Evolutionary conservation across 2,888 invertebrate species (phyloP).

Genomic region (Dendrolimus pini): DNA sequence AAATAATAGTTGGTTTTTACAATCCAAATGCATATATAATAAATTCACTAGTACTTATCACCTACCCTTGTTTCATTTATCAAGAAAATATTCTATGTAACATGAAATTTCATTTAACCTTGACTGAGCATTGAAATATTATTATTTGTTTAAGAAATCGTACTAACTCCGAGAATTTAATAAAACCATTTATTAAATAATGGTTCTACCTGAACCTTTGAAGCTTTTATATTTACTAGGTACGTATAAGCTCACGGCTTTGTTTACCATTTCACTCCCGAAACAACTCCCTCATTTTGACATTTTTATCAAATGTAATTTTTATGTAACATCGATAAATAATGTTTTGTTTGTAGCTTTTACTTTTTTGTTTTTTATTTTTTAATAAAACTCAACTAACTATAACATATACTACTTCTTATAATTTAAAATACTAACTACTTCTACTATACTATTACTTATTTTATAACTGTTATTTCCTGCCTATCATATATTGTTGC

Average conservation of each 20-base stretch:
- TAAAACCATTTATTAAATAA: constrained; percentile 35
- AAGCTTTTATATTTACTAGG: constrained; percentile 27
- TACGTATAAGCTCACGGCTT: background rate
- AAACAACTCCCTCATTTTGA: background rate
- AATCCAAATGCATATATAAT: too few relatives aligned
- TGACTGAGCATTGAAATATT: background rate
- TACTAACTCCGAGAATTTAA: constrained; percentile 29
- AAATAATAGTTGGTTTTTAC: too few relatives aligned
- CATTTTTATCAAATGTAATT: background rate
- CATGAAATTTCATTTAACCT: background rate
- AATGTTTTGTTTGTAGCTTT: background rate
- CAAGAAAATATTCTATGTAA: too few relatives aligned
- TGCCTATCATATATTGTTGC: too few relatives aligned
- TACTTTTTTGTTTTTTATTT: too few relatives aligned
- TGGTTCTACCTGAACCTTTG: constrained; percentile 24
- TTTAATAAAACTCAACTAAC: too few relatives aligned
- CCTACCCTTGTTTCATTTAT: too few relatives aligned
- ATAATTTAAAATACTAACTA: too few relatives aligned
- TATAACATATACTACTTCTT: too few relatives aligned
- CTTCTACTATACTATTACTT: too few relatives aligned
- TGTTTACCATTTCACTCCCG: background rate
- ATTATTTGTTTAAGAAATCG: constrained; percentile 23
- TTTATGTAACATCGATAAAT: background rate
- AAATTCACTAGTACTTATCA: too few relatives aligned
- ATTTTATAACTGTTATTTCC: too few relatives aligned